Evolutionary conservation across 2,113 vertebrate species (phyloP).

Genomic region (Arothron firmamentum): DNA sequence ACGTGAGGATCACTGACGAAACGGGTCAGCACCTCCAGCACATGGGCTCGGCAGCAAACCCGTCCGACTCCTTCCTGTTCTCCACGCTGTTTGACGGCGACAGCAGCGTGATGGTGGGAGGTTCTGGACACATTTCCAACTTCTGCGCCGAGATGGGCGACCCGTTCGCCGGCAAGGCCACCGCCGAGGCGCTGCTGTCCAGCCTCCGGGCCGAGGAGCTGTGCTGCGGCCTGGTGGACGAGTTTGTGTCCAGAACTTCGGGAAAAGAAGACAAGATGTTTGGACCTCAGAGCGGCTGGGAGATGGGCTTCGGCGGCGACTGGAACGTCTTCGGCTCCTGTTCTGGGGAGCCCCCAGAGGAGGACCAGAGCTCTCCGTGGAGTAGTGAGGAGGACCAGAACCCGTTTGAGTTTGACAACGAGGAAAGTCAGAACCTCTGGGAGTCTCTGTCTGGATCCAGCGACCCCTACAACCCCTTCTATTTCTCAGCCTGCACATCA

Average conservation of each 20-base stretch:
- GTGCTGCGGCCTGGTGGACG: constrained; percentile 72
- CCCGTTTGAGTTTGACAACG: constrained; percentile 44
- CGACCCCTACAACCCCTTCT: constrained; percentile 68
- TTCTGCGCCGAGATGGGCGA: constrained; percentile 63
- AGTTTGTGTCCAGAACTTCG: constrained; percentile 64
- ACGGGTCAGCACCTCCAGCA: constrained; percentile 72
- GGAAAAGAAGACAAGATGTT: constrained; percentile 63
- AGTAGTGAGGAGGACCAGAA: constrained; percentile 61
- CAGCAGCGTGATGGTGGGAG: constrained; percentile 58
- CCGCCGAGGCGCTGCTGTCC: constrained; percentile 71
- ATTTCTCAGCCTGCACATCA: constrained; percentile 69
- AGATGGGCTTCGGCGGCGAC: constrained; percentile 64
- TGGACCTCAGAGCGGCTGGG: constrained; percentile 66
- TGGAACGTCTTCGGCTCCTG: constrained; percentile 66
- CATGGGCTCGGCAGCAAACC: constrained; percentile 56
- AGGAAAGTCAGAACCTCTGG: constrained; percentile 63
- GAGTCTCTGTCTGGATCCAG: constrained; percentile 64
- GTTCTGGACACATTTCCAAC: constrained; percentile 62
- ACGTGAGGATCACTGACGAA: constrained; percentile 77
- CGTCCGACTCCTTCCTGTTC: constrained; percentile 70
- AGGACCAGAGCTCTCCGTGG: constrained; percentile 54
- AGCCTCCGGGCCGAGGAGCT: constrained; percentile 70
- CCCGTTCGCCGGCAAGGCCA: constrained; percentile 51
- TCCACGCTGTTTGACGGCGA: constrained; percentile 74
- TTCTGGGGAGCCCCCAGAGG: constrained; percentile 42